Conservation (phyloP, 2,113 vertebrate genomes). For the Stigmatopora nigra region DNA sequence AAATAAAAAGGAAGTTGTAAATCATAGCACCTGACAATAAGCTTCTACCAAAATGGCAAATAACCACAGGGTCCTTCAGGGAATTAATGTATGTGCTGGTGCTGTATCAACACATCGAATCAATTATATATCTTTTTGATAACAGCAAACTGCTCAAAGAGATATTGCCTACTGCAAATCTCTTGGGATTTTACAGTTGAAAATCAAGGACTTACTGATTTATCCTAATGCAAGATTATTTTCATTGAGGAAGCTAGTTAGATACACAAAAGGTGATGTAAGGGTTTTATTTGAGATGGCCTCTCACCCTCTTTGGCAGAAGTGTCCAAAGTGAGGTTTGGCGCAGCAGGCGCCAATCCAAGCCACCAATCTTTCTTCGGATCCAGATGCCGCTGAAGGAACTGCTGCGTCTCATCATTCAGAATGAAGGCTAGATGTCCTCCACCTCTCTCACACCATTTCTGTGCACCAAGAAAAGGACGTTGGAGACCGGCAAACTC, state of each 20-base stretch:
- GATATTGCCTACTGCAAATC: slow-evolving; percentile 11
- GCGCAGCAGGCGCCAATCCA: slow-evolving; percentile 71
- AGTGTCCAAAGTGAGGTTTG: slow-evolving; percentile 69
- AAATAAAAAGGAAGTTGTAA: slow-evolving; percentile 40
- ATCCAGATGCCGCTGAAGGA: slow-evolving; percentile 78
- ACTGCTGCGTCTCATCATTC: slow-evolving; percentile 79
- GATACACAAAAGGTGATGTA: neutral
- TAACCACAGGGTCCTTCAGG: neutral
- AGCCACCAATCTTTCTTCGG: slow-evolving; percentile 84
- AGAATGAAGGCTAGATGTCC: slow-evolving; percentile 84
- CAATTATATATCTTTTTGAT: slow-evolving; percentile 4
- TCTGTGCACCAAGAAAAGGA: slow-evolving; percentile 75
- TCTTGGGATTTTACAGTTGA: neutral
- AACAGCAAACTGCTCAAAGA: slow-evolving; percentile 9
- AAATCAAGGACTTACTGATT: neutral
- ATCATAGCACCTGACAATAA: slow-evolving; percentile 32
- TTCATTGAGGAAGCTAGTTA: neutral
- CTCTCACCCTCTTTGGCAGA: slow-evolving; percentile 58
- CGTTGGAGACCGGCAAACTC: slow-evolving; percentile 74
- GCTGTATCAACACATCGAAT: slow-evolving; percentile 19
- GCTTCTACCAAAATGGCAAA: slow-evolving; percentile 23
- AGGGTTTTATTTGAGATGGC: neutral
- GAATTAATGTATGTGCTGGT: neutral
- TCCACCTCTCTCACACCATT: slow-evolving; percentile 85
- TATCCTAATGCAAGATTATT: neutral